Conservation (phyloP, 2,797 vertebrate genomes). For the Graptemys geographica region DNA sequence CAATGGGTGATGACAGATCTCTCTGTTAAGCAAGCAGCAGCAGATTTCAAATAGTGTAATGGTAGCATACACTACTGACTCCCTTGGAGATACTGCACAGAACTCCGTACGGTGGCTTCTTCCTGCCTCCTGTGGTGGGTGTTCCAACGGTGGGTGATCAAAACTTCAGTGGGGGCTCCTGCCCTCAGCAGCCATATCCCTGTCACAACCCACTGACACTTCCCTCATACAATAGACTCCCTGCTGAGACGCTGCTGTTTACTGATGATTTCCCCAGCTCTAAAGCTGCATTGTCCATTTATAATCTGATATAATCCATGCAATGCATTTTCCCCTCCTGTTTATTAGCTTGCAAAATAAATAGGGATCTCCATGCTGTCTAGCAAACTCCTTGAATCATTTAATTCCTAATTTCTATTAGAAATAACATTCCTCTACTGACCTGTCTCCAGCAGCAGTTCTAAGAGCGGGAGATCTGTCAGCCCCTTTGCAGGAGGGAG, state of each 20-base stretch:
- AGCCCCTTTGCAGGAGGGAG: neutral
- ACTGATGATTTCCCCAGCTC: neutral
- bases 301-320: constrained; percentile 24
- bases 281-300: neutral
- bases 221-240: neutral
- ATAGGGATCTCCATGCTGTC: neutral
- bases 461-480: neutral
- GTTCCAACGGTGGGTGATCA: neutral
- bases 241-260: neutral
- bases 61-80: neutral
- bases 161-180: neutral
- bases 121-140: neutral
- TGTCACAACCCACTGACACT: neutral
- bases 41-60: accelerated
- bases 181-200: neutral
- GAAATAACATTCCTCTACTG: neutral
- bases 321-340: neutral
- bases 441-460: neutral
- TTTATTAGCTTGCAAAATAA: neutral
- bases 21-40: neutral
- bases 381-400: accelerated
- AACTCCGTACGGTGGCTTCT: neutral
- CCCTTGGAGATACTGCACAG: accelerated
- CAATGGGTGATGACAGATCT: neutral
- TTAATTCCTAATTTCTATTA: accelerated